Evolutionary conservation across 2,113 vertebrate species (phyloP).

Genomic region (Chlamydotis undulata): DNA sequence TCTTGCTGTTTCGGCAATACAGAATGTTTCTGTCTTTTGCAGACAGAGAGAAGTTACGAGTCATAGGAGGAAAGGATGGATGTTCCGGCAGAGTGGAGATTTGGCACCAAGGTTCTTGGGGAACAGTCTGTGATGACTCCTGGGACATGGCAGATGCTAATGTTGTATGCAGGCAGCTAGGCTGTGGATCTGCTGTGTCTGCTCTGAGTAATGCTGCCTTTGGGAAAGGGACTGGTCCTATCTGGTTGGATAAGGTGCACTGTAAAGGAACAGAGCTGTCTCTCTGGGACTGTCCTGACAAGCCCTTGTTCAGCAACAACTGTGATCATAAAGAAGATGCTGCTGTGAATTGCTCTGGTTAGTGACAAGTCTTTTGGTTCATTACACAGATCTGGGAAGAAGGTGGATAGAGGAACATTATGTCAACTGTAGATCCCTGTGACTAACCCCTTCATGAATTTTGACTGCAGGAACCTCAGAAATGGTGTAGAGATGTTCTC

Average conservation of each 20-base stretch:
- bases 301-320: neutral
- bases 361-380: slow-evolving; percentile 13
- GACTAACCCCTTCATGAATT: neutral
- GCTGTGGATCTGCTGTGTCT: slow-evolving; percentile 48
- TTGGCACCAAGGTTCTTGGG: slow-evolving; percentile 59
- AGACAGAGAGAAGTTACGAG: slow-evolving; percentile 57
- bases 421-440: neutral
- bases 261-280: slow-evolving; percentile 66
- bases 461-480: neutral
- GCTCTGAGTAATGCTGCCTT: slow-evolving; percentile 53
- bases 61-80: slow-evolving; percentile 23
- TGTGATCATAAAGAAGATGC: slow-evolving; percentile 71
- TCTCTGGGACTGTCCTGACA: slow-evolving; percentile 63
- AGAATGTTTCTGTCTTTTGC: slow-evolving; percentile 26
- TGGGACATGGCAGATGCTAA: slow-evolving; percentile 36
- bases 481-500: neutral
- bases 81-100: slow-evolving; percentile 65
- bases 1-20: neutral
- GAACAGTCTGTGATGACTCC: slow-evolving; percentile 57
- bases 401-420: neutral
- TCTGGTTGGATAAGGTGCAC: slow-evolving; percentile 72
- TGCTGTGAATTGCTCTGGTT: slow-evolving; percentile 71
- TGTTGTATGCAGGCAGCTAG: slow-evolving; percentile 53
- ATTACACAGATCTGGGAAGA: neutral
- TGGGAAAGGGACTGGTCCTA: slow-evolving; percentile 54